Percentiles rank a stretch among this genome's conserved stretches.
These are phyloP conservation scores for Sebastes trivittatus DNA, from an alignment of 2,797 vertebrate genomes.

Conservation along the genomic window DNA sequence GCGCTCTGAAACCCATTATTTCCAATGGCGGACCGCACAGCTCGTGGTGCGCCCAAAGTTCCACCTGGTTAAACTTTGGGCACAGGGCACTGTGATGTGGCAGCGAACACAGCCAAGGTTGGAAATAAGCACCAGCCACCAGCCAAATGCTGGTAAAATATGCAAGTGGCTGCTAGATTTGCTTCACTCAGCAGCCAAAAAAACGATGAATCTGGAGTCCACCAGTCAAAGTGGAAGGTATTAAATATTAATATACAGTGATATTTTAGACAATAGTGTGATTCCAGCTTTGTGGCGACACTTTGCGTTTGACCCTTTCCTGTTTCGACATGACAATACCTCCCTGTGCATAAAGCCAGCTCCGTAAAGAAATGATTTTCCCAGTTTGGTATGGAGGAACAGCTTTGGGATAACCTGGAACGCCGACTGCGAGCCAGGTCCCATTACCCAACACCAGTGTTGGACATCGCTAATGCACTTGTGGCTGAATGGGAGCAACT, in stretches of 20 bases:
- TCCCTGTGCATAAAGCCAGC: not conserved
- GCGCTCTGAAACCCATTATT: too few species aligned
- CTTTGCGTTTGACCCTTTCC: not conserved
- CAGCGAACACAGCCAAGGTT: too few species aligned
- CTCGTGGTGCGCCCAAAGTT: too few species aligned
- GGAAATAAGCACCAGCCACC: too few species aligned
- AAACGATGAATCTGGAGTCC: too few species aligned
- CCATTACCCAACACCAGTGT: not conserved
- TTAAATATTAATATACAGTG: not conserved
- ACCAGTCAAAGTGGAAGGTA: too few species aligned
- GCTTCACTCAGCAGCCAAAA: too few species aligned
- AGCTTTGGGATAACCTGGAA: slow-evolving; percentile 3
- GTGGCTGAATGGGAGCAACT: not conserved
- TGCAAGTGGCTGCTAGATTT: too few species aligned
- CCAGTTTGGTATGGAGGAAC: not conserved
- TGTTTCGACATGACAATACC: not conserved
- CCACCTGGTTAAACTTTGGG: too few species aligned
- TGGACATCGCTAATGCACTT: not conserved
- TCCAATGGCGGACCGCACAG: too few species aligned
- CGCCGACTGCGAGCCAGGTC: not conserved
- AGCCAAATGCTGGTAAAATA: too few species aligned
- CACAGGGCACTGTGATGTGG: too few species aligned
- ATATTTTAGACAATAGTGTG: not conserved
- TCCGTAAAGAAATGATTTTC: not conserved
- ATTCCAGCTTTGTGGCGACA: not conserved